Base-by-base conservation (phyloP, 2,888 invertebrate genomes). In the Eupithecia subumbrata region DNA sequence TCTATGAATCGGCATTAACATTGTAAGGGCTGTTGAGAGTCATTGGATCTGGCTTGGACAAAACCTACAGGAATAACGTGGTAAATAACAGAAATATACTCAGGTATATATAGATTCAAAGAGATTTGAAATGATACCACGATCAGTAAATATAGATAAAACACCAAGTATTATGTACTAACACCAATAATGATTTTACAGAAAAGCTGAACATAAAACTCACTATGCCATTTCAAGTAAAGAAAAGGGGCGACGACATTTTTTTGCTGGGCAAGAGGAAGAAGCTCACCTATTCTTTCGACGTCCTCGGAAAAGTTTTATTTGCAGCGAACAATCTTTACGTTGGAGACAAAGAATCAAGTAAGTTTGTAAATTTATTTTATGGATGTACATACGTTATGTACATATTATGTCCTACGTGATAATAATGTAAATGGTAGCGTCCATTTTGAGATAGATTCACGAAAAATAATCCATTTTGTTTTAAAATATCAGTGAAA, bases 321-420 rank as follows among this genome's bases (percentile, higher is more conserved):
- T 83, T 90, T 73, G 76, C 69, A 9, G 86, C 84, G 14, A 83
- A 88, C 56, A 84, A 81, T 3, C 64, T 90, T 16, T 86, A 79
- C 43, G 43, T 90, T 37, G 88, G 87, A 52, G 78, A 85, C 0
- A 73, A 80, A 48, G 88, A 90, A 71, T 81, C 85, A 34, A 88
- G 90, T 90, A 81, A 88, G 90, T 88, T 40, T 12, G 9, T 45
- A n/a, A 52, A 9, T 22, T 66, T 18, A 52, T 16, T 37, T 37
- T 34, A 34, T 4, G 14, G 16, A 22, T 22, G 5, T 30, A 34
- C 5, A 34, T 34, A 34, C 2, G 34, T n/a, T 34, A 22, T 8
- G 2, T 8, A 3, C n/a, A 9, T 25, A 11, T 2, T 14, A 45
- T 68, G n/a, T 22, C 43, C 43, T 45, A 30, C 52, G n/a, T n/a